phyloP scores from a whole-genome alignment of 92 coral and sea anemone genomes.

The Phymanthus crucifer region DNA sequence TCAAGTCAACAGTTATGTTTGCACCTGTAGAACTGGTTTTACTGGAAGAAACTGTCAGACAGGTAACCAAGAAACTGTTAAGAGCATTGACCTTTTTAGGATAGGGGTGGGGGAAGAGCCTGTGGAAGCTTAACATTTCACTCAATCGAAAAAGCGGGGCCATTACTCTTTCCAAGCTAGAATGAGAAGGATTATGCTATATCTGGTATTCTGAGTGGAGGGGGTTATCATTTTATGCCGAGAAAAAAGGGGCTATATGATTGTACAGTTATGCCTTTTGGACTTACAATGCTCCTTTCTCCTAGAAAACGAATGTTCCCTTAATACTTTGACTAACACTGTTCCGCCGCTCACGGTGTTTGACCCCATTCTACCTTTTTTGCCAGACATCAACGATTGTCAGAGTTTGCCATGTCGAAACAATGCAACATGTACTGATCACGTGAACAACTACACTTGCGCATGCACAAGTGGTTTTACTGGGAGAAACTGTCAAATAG shows the following conservation, averaged over 20 bases:
- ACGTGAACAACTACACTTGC: slow-evolving; percentile 60
- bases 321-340: background rate
- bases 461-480: slow-evolving; percentile 45
- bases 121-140: background rate
- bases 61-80: background rate
- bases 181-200: too few relatives aligned
- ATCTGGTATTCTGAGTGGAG: too few relatives aligned
- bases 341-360: background rate
- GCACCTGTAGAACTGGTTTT: slow-evolving; percentile 38
- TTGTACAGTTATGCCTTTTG: too few relatives aligned
- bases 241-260: too few relatives aligned
- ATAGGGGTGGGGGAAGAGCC: background rate
- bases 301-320: too few relatives aligned
- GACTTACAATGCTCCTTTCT: too few relatives aligned
- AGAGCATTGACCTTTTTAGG: background rate
- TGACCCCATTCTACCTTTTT: background rate
- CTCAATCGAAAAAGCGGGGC: background rate
- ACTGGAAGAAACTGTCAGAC: slow-evolving; percentile 29
- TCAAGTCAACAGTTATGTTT: slow-evolving; percentile 38
- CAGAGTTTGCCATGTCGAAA: slow-evolving; percentile 51
- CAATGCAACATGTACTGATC: slow-evolving; percentile 59
- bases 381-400: slow-evolving; percentile 54
- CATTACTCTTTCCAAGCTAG: too few relatives aligned
- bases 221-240: too few relatives aligned
- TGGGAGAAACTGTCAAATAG: slow-evolving; percentile 57